Evolutionary conservation across 1,140 invertebrate species (phyloP).

Genomic region (Ceratosolen solmsi): DNA sequence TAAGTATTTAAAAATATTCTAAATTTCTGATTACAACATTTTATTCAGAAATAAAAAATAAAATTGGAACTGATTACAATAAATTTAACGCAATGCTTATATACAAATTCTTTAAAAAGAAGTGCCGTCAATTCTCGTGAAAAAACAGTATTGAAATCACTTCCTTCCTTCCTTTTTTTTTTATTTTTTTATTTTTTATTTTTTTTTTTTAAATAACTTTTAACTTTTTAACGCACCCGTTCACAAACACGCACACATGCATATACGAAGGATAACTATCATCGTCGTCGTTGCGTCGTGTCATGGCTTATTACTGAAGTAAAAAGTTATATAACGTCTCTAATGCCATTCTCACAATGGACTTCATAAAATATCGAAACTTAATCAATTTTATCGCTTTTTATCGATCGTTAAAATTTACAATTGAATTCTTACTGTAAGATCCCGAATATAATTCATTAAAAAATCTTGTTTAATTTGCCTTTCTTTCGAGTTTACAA

Average conservation of each 20-base stretch:
- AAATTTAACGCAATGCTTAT: neutral
- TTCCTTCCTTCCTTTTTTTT: too few species aligned
- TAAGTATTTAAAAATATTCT: too few species aligned
- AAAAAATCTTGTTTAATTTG: neutral
- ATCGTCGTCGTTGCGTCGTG: constrained; percentile 13
- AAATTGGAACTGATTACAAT: neutral
- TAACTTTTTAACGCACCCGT: too few species aligned
- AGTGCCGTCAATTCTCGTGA: constrained; percentile 2
- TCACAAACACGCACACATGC: neutral
- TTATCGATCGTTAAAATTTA: neutral
- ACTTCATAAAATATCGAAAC: neutral
- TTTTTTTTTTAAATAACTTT: neutral
- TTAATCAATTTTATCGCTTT: neutral
- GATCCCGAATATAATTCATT: too few species aligned
- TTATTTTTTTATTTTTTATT: neutral
- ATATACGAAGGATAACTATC: constrained; percentile 5
- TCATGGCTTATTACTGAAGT: constrained; percentile 30
- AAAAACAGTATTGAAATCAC: too few species aligned
- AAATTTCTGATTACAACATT: neutral
- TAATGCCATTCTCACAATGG: neutral
- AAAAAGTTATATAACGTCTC: constrained; percentile 1
- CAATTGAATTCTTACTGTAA: too few species aligned
- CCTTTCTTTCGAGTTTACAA: too few species aligned
- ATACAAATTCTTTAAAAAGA: constrained; percentile 5
- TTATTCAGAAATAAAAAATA: neutral